A percentile compares a stretch with the other conserved stretches of the same genome.
phyloP scores from a whole-genome alignment of 2,888 invertebrate genomes.

The Acanthococcus lagerstroemiae region DNA sequence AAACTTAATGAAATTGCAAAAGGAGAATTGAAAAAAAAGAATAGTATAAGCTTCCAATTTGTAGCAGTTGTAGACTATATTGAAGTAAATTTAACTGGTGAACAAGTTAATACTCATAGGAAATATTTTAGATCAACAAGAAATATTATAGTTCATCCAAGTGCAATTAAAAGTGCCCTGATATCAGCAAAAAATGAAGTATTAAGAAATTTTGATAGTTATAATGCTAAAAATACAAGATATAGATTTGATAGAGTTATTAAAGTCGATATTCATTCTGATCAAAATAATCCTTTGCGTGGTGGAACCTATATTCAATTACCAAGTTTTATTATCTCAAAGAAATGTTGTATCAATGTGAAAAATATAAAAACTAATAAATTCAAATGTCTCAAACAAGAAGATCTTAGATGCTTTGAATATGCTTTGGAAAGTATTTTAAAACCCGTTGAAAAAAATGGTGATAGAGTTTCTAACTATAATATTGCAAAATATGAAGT shows the following conservation, averaged over 20 bases:
- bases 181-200: slow-evolving; percentile 9
- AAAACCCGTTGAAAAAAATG: not conserved
- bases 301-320: not conserved
- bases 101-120: slow-evolving; percentile 6
- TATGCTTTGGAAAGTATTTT: not conserved
- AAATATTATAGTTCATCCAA: slow-evolving; percentile 9
- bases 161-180: slow-evolving; percentile 8
- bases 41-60: not conserved
- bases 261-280: slow-evolving; percentile 3
- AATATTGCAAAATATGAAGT: not conserved
- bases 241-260: slow-evolving; percentile 9
- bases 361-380: slow-evolving; percentile 3
- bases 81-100: slow-evolving; percentile 3
- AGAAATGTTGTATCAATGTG: not conserved
- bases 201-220: slow-evolving; percentile 8
- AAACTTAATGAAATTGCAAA: not conserved
- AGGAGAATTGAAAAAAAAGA: slow-evolving; percentile 5
- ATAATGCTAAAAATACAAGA: slow-evolving; percentile 11
- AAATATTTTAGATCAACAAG: slow-evolving; percentile 2
- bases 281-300: slow-evolving; percentile 2
- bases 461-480: not conserved
- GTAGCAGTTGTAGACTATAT: slow-evolving; percentile 6
- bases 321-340: not conserved
- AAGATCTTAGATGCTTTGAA: slow-evolving; percentile 5
- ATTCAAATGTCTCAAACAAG: slow-evolving; percentile 2